Evolutionary conservation across 2,797 vertebrate genomes (phyloP).

Genomic region (Hapalemur alaotrensis): DNA sequence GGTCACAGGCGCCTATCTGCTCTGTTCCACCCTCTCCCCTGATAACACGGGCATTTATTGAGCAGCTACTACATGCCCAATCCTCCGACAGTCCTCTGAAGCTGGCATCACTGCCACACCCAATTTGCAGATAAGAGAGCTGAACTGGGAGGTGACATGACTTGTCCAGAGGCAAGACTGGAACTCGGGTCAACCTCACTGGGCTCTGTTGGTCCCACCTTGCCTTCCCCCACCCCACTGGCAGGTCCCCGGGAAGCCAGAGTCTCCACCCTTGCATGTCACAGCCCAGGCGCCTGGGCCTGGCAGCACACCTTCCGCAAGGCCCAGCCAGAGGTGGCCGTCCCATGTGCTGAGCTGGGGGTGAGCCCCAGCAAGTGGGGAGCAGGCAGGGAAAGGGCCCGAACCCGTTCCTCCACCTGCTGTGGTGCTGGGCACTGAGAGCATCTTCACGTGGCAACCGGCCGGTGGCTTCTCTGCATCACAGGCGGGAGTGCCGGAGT

Average conservation of each 20-base stretch:
- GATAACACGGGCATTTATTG: fast-evolving
- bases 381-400: not conserved
- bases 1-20: not conserved
- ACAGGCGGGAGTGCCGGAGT: not conserved
- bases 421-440: not conserved
- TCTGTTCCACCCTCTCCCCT: not conserved
- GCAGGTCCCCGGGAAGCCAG: not conserved
- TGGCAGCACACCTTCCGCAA: not conserved
- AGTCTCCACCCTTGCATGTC: no score
- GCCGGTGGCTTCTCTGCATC: not conserved
- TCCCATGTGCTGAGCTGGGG: not conserved
- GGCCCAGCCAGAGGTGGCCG: not conserved
- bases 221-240: not conserved
- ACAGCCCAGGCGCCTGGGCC: no score
- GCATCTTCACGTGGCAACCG: not conserved
- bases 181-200: not conserved
- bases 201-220: not conserved
- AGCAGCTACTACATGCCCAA: not conserved
- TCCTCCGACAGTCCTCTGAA: not conserved
- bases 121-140: not conserved
- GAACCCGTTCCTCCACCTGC: not conserved
- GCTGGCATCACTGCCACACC: not conserved
- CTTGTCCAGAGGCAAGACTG: not conserved
- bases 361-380: fast-evolving
- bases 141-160: not conserved